Percentiles rank a stretch among this genome's conserved stretches.
These are phyloP conservation scores for Galaxea fascicularis DNA, from an alignment of 92 coral and sea anemone species.

Conservation along the genomic window DNA sequence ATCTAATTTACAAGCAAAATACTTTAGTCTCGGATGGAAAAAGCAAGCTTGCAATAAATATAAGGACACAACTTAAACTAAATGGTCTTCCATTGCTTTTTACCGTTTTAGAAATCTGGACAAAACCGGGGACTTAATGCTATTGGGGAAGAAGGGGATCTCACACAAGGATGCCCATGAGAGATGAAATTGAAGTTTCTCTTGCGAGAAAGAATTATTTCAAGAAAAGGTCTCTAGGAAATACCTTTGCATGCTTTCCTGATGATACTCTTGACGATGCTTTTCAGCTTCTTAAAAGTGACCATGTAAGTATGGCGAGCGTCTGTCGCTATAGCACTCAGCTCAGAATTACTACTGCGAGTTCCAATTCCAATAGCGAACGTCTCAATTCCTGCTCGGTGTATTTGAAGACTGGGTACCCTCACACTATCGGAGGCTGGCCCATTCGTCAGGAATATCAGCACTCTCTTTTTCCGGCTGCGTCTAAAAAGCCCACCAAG, in stretches of 20 bases:
- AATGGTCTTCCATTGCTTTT: no score
- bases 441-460: slow-evolving; percentile 70
- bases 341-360: slow-evolving; percentile 50
- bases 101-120: no score
- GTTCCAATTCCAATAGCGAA: slow-evolving; percentile 78
- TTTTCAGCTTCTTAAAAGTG: slow-evolving; percentile 45
- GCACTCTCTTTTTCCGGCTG: slow-evolving; percentile 51
- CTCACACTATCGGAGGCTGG: slow-evolving; percentile 62
- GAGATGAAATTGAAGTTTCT: no score
- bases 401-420: slow-evolving; percentile 67
- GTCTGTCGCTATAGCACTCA: slow-evolving; percentile 70
- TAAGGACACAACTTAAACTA: no score
- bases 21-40: no score
- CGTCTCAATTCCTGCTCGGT: slow-evolving; percentile 62
- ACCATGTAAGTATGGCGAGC: slow-evolving; percentile 75
- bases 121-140: no score
- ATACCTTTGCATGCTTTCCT: slow-evolving; percentile 80
- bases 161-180: no score
- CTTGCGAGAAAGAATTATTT: not conserved
- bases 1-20: not conserved
- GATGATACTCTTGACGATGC: slow-evolving; percentile 60
- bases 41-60: no score
- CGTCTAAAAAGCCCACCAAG: slow-evolving; percentile 46
- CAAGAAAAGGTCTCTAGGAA: not conserved
- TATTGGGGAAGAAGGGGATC: no score